Conservation (phyloP, 2,888 invertebrate species). For the Protonemura montana region DNA sequence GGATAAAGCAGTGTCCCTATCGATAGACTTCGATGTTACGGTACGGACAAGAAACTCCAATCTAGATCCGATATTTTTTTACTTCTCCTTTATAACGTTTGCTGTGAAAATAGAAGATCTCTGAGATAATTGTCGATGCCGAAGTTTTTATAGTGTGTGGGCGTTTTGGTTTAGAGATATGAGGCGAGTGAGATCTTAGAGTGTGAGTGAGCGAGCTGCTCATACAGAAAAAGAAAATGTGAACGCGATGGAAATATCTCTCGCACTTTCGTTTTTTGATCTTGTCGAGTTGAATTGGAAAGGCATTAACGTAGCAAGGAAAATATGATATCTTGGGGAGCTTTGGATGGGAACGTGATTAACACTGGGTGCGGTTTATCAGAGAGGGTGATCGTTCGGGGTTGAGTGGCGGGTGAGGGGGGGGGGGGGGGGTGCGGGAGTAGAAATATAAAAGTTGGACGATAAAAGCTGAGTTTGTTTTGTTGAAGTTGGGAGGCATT, state of each 20-base stretch:
- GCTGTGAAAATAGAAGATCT: background rate
- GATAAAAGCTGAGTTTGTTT: constrained; percentile 4
- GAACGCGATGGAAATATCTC: background rate
- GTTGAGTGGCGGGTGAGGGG: background rate
- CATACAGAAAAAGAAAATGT: background rate
- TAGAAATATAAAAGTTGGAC: background rate
- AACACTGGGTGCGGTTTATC: background rate
- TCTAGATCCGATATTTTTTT: background rate
- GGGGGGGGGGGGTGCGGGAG: background rate
- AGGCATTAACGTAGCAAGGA: constrained; percentile 7
- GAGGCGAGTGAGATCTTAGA: background rate
- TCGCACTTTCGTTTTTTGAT: background rate
- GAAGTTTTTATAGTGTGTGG: background rate
- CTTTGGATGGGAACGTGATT: background rate
- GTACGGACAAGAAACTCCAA: background rate
- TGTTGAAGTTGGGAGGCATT: background rate
- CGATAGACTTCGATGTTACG: background rate
- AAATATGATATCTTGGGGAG: background rate
- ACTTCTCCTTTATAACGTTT: background rate
- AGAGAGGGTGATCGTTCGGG: background rate
- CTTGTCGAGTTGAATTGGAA: constrained; percentile 12
- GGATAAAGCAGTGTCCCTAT: background rate
- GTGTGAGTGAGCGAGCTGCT: background rate
- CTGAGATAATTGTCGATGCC: background rate
- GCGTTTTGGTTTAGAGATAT: background rate